Conservation (phyloP, 2,113 vertebrate genomes). For the Columba janthina region DNA sequence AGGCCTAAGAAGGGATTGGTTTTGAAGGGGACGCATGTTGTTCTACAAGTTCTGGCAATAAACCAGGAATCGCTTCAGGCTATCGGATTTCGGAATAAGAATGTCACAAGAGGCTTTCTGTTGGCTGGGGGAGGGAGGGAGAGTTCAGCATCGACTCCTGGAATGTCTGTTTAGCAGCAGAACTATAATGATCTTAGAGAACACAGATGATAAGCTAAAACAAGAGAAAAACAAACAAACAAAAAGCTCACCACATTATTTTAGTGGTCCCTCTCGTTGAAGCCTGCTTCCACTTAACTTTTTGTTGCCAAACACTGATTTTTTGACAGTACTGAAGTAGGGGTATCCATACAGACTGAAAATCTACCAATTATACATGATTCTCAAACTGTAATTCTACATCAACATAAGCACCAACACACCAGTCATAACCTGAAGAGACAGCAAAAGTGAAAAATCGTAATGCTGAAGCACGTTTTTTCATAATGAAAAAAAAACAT, state of each 20-base stretch:
- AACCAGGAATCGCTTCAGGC: neutral
- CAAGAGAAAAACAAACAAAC: neutral
- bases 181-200: neutral
- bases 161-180: neutral
- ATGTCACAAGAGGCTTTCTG: neutral
- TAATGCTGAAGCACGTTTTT: neutral
- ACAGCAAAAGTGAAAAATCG: neutral
- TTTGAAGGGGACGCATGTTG: neutral
- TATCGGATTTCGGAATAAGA: slow-evolving; percentile 4
- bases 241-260: neutral
- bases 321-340: neutral
- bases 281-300: neutral
- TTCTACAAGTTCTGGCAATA: slow-evolving; percentile 9
- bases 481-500: neutral
- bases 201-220: neutral
- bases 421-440: neutral
- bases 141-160: neutral
- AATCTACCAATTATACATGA: neutral
- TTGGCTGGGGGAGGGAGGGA: neutral
- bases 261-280: accelerated
- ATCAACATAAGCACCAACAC: neutral
- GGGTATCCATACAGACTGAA: no score
- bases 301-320: accelerated
- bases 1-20: neutral
- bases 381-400: neutral